These are phyloP conservation scores for Sebastes nivosus DNA, from an alignment of 2,797 vertebrate genomes.

Conservation along the genomic window DNA sequence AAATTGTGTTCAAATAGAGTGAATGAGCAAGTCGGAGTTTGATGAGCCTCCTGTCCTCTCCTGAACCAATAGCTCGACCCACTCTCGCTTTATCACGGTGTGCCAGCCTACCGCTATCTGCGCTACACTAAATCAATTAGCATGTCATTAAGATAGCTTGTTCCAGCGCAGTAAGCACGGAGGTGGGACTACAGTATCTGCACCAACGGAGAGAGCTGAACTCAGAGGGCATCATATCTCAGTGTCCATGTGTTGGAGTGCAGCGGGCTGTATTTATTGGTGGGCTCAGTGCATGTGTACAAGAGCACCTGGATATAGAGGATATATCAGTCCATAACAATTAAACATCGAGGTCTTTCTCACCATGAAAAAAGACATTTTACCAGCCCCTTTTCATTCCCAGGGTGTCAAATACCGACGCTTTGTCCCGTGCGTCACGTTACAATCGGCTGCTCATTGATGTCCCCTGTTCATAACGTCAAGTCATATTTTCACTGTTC, in stretches of 20 bases:
- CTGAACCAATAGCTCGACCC: constrained; percentile 70
- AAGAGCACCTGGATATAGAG: constrained; percentile 19
- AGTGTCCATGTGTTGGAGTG: constrained; percentile 44
- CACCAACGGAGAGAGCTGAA: constrained; percentile 42
- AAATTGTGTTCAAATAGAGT: constrained; percentile 68
- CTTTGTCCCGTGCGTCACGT: too few species aligned
- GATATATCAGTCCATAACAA: constrained; percentile 11
- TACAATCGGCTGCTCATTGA: too few species aligned
- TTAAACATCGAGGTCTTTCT: constrained; percentile 18
- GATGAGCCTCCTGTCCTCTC: constrained; percentile 71
- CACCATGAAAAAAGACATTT: background rate
- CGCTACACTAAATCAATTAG: constrained; percentile 81
- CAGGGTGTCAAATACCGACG: too few species aligned
- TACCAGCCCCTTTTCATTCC: background rate
- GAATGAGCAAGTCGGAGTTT: constrained; percentile 64
- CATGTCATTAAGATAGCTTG: constrained; percentile 79
- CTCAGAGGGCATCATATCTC: constrained; percentile 69
- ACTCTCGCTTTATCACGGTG: constrained; percentile 82
- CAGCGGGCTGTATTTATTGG: constrained; percentile 32
- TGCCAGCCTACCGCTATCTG: constrained; percentile 78
- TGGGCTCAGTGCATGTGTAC: constrained; percentile 24
- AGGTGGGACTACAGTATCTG: constrained; percentile 77
- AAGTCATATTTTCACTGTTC: too few species aligned
- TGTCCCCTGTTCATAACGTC: too few species aligned
- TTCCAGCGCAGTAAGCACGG: constrained; percentile 75